These are phyloP conservation scores for Pelosia muscerda DNA, from an alignment of 2,888 invertebrate species.

Conservation along the genomic window DNA sequence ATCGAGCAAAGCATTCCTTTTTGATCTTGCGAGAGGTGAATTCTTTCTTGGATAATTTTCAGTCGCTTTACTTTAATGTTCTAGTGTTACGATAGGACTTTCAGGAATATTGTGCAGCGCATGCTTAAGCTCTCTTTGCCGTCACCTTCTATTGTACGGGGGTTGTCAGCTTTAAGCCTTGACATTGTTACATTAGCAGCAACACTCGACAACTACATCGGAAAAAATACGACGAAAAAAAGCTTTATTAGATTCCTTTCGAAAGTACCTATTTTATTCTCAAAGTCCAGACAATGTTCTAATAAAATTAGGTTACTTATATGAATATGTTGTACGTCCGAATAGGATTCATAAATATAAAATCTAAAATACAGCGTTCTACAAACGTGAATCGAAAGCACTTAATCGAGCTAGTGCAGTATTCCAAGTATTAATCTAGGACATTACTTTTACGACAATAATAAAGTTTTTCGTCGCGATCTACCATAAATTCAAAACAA, in stretches of 20 bases:
- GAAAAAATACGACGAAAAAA: not conserved
- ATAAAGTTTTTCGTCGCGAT: conserved; percentile 48
- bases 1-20: not conserved
- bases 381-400: conserved; percentile 31
- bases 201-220: too few relatives aligned
- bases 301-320: not conserved
- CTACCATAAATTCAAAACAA: conserved; percentile 40
- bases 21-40: not conserved
- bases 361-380: conserved; percentile 29
- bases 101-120: not conserved
- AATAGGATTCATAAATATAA: conserved; percentile 30
- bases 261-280: not conserved
- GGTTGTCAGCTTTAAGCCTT: too few relatives aligned
- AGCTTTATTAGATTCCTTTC: not conserved
- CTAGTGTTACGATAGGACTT: not conserved
- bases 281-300: not conserved
- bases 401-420: conserved; percentile 29
- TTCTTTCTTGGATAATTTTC: not conserved
- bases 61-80: not conserved
- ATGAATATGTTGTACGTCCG: not conserved
- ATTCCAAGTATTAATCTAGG: conserved; percentile 43
- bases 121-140: not conserved
- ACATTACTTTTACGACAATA: conserved; percentile 43
- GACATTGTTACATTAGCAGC: too few relatives aligned
- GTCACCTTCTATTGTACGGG: not conserved